A percentile compares a stretch with the other conserved stretches of the same genome.
phyloP scores from a whole-genome alignment of 2,113 vertebrate genomes.

The Hypanus sabinus region DNA sequence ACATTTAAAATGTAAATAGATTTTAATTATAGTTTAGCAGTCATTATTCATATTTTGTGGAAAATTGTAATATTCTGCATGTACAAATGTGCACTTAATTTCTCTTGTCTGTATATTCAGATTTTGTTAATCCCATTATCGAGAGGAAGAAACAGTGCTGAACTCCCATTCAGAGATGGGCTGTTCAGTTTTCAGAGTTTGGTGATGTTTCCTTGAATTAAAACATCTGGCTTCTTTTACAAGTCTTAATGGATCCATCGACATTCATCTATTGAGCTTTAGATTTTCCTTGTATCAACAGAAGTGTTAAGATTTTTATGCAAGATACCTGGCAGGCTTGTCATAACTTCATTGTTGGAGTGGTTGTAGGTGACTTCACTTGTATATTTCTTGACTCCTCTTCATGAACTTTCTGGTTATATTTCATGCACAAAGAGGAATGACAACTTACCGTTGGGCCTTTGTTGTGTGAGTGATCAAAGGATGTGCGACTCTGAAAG shows the following conservation, averaged over 20 bases:
- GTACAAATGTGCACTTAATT: background rate
- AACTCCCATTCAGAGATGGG: conserved; percentile 38
- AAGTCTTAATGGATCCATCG: conserved; percentile 42
- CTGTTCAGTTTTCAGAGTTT: conserved; percentile 42
- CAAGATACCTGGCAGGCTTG: background rate
- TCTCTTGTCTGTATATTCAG: background rate
- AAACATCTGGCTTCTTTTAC: conserved; percentile 35
- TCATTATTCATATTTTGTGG: background rate
- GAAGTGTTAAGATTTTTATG: background rate
- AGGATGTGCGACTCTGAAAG: too few species aligned
- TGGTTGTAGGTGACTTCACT: background rate
- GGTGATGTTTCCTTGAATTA: conserved; percentile 44
- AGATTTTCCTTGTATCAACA: conserved; percentile 8
- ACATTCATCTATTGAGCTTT: background rate
- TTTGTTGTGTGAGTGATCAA: background rate
- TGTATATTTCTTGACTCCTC: background rate
- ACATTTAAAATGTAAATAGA: background rate
- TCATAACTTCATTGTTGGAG: background rate
- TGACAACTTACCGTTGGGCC: too few species aligned
- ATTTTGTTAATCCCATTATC: background rate
- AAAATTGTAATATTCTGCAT: background rate
- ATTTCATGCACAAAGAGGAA: background rate
- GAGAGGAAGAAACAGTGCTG: conserved; percentile 26
- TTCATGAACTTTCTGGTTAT: background rate
- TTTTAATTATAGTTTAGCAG: background rate